phyloP scores from a whole-genome alignment of 2,113 vertebrate species.

The Sprattus sprattus region DNA sequence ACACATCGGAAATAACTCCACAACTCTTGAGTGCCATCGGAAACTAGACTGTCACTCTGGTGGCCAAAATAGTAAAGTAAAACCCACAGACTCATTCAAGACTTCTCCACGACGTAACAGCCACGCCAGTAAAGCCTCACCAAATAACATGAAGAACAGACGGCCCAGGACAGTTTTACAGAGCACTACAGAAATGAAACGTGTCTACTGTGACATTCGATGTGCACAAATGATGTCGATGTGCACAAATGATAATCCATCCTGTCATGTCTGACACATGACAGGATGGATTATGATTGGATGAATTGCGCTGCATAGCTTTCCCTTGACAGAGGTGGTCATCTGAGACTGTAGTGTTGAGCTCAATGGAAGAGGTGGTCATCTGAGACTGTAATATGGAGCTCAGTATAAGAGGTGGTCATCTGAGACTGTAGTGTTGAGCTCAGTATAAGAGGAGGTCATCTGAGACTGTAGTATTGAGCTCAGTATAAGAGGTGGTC shows the following conservation, averaged over 20 bases:
- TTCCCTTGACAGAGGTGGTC: neutral
- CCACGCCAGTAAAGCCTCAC: neutral
- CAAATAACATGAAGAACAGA: neutral
- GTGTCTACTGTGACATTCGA: neutral
- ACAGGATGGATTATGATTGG: no score
- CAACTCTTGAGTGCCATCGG: constrained; percentile 5
- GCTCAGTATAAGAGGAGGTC: neutral
- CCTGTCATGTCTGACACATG: no score
- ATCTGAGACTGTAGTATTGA: no score
- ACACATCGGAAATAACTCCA: constrained; percentile 22
- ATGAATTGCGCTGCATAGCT: no score
- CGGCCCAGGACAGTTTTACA: neutral
- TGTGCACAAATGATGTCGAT: no score
- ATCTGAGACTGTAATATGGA: neutral
- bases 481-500: neutral
- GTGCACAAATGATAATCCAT: no score
- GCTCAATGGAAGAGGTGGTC: neutral
- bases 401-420: neutral
- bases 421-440: neutral
- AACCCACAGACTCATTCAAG: neutral
- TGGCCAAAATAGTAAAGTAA: neutral
- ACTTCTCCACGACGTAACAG: neutral
- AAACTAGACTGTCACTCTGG: constrained; percentile 2
- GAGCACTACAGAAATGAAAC: neutral
- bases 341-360: neutral